Evolutionary conservation across 2,113 vertebrate species (phyloP).

Genomic region (Xenopus borealis): DNA sequence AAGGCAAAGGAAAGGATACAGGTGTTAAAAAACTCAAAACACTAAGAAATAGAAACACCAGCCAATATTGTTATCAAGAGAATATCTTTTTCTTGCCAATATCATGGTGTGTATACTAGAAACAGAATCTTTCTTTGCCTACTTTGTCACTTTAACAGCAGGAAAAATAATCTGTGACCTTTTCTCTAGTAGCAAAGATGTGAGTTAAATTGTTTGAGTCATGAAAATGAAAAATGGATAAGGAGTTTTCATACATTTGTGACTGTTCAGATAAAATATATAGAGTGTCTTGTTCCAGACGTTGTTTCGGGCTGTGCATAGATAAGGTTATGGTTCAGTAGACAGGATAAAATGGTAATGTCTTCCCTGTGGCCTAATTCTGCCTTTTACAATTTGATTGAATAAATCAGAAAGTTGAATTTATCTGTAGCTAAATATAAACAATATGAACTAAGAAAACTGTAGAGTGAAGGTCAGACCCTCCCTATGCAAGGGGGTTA

Average conservation of each 20-base stretch:
- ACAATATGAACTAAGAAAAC: too few species aligned
- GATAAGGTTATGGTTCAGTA: conserved; percentile 21
- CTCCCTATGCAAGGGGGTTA: too few species aligned
- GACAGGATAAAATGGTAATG: conserved; percentile 3
- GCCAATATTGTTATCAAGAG: conserved; percentile 7
- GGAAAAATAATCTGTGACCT: conserved; percentile 33
- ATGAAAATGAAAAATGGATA: conserved; percentile 25
- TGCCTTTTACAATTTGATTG: too few species aligned
- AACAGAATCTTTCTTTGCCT: conserved; percentile 3
- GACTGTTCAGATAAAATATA: conserved; percentile 23
- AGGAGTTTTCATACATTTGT: conserved; percentile 28
- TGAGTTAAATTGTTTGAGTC: conserved; percentile 33
- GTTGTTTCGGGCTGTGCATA: neutral
- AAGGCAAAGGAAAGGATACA: neutral
- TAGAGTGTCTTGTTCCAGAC: neutral
- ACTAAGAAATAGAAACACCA: neutral
- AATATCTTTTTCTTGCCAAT: conserved; percentile 26
- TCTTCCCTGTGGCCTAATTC: neutral
- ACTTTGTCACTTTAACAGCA: conserved; percentile 22
- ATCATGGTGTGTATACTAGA: conserved; percentile 17
- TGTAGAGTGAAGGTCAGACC: too few species aligned
- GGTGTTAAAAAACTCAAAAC: conserved; percentile 9
- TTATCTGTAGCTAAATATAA: too few species aligned
- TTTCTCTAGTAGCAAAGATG: conserved; percentile 21
- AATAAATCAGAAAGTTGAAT: too few species aligned